Base-by-base conservation (phyloP, 2,888 invertebrate species). In the Silvanus unidentatus region DNA sequence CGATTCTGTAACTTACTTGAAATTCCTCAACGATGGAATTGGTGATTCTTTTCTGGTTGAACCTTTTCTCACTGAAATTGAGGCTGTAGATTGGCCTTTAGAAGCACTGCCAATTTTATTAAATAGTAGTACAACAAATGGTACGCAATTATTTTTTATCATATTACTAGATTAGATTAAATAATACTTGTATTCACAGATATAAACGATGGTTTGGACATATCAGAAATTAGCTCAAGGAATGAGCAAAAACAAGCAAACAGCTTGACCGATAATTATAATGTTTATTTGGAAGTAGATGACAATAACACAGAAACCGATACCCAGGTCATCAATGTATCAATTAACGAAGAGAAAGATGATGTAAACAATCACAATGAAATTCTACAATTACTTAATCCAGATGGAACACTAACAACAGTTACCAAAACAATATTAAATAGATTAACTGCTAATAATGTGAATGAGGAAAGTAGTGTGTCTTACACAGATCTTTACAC, bases 61-160 rank as follows among this genome's bases (percentile, higher is more conserved):
- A 45, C 58, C 66, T 1, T 63, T 67, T 38, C 66, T 69, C 49
- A 65, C 64, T 5, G 66, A 65, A 50, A 63, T 66, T 35, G 60
- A 59, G 29, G 50, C 59, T 37, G 45, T 58, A 34, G 63, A 63
- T 27, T 71, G 70, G 69, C 60, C 64, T 16, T 42, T 55, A 29
- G 65, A 61, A 41, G 63, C 60, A 6, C 60, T 66, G 42, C 66
- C 68, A 14, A 57, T 68, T 34, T 52, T 67, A 32, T 54, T 68
- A 44, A 3, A 22, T 8, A 65, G 64, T 45, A 60, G 57, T 16
- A 44, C 61, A 32, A 8, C 12, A 32, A 32, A 11, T 32, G 32
- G 11, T 32, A 22, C n/a, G n/a, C n/a, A n/a, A n/a, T n/a, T n/a
- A n/a, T n/a, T n/a, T n/a, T n/a, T 15, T 41, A 57, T 14, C 48